Evolutionary conservation across 2,888 invertebrate species (phyloP), one percentile per base, ranked within the genome.

Genomic region (Lathronympha strigana): DNA sequence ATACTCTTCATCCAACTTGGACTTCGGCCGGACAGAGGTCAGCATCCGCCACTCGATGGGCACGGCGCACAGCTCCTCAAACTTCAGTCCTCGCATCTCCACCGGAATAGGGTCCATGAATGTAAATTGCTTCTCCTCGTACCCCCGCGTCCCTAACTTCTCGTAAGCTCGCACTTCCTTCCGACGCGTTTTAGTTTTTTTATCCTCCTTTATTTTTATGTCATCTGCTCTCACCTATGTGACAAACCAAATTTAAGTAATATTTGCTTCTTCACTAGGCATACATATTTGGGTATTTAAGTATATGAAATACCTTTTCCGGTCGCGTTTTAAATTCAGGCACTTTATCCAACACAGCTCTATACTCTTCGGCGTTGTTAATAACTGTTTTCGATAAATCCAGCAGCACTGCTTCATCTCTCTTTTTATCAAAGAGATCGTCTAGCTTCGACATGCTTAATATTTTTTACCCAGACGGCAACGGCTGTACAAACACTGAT

Each of bases 1-100:
- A 88, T 96, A 96, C 78, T 97, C 96, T 86, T 98, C 97, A 75
- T 98, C 98, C 23, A 94, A 86, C 77, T 96, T 96, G 31, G 94
- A 93, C 83, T 97, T 97, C 0, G 98, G 98, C 73, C 97, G 92
- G 28, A 96, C 84, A n/a, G 96, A 95, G 13, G 98, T 98, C 63
- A 98, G 91, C 98, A 98, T 98, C 83, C 96, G 94, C 98, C 98
- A 98, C 80, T 97, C 97, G 68, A 98, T 98, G 38, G 96, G 95
- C 17, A 98, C 97, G 9, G 95, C 93, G 75, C 96, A 96, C 54
- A 98, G 88, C 75, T 98, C 97, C 53, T 94, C 94, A 73, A 97
- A 93, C 77, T 95, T 94, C 45, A 96, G 90, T 9, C 93, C 92
- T 73, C 93, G 93, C 97, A 98, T 97, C 83, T 97, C 97, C 0